A percentile compares a stretch with the other conserved stretches of the same genome.
Conservation (phyloP, 2,888 invertebrate genomes). For the Germaria angustata region DNA sequence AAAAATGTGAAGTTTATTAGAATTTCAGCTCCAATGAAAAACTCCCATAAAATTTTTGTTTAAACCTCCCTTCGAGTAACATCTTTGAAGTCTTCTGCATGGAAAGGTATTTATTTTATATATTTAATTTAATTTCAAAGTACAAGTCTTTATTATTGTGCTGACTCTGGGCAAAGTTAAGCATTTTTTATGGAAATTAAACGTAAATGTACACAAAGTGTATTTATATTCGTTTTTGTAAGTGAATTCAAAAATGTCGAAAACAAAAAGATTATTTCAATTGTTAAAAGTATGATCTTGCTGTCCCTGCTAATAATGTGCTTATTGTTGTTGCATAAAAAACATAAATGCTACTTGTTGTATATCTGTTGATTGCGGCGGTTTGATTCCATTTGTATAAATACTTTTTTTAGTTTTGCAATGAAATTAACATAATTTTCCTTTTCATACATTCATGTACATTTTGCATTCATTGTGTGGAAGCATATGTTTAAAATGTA, state of each 20-base stretch:
- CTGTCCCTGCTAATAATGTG: slow-evolving; percentile 14
- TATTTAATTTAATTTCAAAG: background rate
- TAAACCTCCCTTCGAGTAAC: background rate
- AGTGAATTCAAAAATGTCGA: background rate
- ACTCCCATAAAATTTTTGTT: no score
- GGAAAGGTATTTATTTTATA: slow-evolving; percentile 6
- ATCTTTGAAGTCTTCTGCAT: background rate
- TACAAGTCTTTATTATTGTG: background rate
- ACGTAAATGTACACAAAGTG: slow-evolving; percentile 23
- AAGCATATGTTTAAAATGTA: background rate
- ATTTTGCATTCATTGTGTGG: background rate
- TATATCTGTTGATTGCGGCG: slow-evolving; percentile 42
- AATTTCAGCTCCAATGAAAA: no score
- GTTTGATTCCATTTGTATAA: background rate
- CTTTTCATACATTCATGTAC: background rate
- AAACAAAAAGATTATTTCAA: slow-evolving; percentile 27
- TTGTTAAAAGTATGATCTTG: slow-evolving; percentile 40
- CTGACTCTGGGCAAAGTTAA: slow-evolving; percentile 35
- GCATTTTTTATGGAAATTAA: slow-evolving; percentile 57
- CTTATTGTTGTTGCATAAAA: slow-evolving; percentile 18
- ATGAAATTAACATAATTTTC: slow-evolving; percentile 50
- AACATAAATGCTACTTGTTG: slow-evolving; percentile 16
- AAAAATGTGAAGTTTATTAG: no score
- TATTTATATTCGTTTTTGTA: background rate
- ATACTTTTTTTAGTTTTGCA: slow-evolving; percentile 4